Base-by-base conservation (phyloP, 2,113 vertebrate genomes). In the Halcyon malimbica region DNA sequence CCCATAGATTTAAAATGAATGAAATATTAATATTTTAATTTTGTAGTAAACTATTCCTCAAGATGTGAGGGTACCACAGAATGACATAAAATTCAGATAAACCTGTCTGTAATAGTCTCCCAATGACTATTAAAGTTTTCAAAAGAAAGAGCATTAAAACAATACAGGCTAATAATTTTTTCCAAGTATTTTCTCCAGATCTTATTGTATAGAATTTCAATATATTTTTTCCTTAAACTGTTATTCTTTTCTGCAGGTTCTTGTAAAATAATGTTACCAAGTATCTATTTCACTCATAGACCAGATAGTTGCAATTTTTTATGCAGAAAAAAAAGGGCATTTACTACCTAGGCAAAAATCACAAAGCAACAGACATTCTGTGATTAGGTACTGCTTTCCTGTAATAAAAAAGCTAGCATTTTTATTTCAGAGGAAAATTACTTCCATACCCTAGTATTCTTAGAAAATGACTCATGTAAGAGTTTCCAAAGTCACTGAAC, bases 351-450 rank as follows among this genome's bases (percentile, higher is more conserved):
- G 46, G 15, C 21, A 79, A 73, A 93, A 89, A 54, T 26, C 70
- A 65, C 42, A 59, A 93, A 65, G 63, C 1, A 20, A 88, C 41
- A 88, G 57, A 64, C 59, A 88, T 76, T 44, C 26, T 76, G 59
- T 70, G 67, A 46, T 89, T 83, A 91, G 46, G 33, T 73, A 85
- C 50, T 62, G 82, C 48, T 87, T 91, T 87, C 67, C 69, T 95
- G n/a, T 33, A 74, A 77, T 18, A 73, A 82, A 75, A 89, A n/a
- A 42, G 0, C 23, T 51, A 73, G 70, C 53, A 28, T 69, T 95
- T 86, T 89, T 91, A 90, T 83, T 93, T 91, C 59, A 70, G 63
- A 74, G 5, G 54, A 88, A 96, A 90, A 96, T 83, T 44, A 65
- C 90, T 85, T 93, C 59, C 15, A 59, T 94, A 48, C 54, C 13